Evolutionary conservation across 2,113 vertebrate species (phyloP).

Genomic region (Rhineura floridana): DNA sequence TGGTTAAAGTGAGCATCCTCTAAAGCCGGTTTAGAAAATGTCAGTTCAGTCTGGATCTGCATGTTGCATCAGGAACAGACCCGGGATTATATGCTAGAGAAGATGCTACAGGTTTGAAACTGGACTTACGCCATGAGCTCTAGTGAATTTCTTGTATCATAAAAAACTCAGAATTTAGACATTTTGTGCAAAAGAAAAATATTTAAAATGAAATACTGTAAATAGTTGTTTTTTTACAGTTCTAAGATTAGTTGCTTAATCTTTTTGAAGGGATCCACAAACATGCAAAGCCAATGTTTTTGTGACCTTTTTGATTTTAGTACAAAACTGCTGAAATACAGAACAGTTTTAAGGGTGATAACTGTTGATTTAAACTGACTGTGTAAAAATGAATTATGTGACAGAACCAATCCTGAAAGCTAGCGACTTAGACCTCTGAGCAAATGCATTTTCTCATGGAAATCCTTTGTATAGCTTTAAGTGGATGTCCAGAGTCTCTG

Average conservation of each 20-base stretch:
- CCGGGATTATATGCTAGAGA: conserved; percentile 60
- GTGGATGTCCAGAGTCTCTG: conserved; percentile 78
- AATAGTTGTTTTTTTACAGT: conserved; percentile 84
- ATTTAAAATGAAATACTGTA: conserved; percentile 87
- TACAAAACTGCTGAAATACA: conserved; percentile 79
- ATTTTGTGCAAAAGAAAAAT: conserved; percentile 77
- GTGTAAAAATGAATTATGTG: conserved; percentile 73
- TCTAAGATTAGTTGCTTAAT: conserved; percentile 81
- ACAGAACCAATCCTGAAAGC: conserved; percentile 66
- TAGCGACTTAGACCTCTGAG: conserved; percentile 69
- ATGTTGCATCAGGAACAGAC: conserved; percentile 60
- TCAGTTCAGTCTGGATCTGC: conserved; percentile 76
- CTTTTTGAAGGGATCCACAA: conserved; percentile 81
- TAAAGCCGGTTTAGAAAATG: conserved; percentile 63
- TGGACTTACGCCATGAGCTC: conserved; percentile 79
- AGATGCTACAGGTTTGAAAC: conserved; percentile 71
- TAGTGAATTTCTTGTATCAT: conserved; percentile 79
- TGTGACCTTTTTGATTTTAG: conserved; percentile 81
- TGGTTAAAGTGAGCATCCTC: conserved; percentile 57
- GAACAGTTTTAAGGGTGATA: conserved; percentile 83
- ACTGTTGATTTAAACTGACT: conserved; percentile 73
- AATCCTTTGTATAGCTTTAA: conserved; percentile 83
- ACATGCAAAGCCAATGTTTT: conserved; percentile 77
- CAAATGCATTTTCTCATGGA: conserved; percentile 76
- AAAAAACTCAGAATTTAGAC: conserved; percentile 77